Conservation (phyloP, 2,797 vertebrate genomes). For the Takifugu rubripes region DNA sequence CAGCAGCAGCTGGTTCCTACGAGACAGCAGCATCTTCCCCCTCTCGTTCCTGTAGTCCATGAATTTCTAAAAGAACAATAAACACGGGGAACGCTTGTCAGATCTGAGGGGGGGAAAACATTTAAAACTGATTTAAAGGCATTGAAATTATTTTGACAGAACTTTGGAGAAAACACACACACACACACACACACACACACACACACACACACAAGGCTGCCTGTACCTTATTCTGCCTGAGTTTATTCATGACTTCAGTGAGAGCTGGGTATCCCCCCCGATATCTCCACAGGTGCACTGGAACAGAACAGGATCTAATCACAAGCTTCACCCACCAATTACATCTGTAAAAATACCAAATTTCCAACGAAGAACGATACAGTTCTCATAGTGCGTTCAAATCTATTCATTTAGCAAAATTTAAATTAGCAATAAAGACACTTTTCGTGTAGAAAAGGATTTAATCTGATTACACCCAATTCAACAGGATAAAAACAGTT, state of each 20-base stretch:
- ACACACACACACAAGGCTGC: slow-evolving; percentile 7
- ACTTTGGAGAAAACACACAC: neutral
- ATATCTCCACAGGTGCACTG: slow-evolving; percentile 96
- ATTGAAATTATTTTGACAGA: neutral
- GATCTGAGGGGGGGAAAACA: too few relatives aligned
- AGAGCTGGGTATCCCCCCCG: slow-evolving; percentile 96
- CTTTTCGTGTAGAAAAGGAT: neutral
- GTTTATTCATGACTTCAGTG: slow-evolving; percentile 98
- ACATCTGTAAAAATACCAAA: too few relatives aligned
- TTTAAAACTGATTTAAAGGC: too few relatives aligned
- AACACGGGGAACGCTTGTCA: too few relatives aligned
- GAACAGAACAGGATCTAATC: slow-evolving; percentile 54
- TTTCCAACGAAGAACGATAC: too few relatives aligned
- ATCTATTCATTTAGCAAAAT: too few relatives aligned
- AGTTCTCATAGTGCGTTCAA: too few relatives aligned
- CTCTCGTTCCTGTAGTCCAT: slow-evolving; percentile 84
- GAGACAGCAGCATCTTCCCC: slow-evolving; percentile 91
- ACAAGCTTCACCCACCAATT: too few relatives aligned
- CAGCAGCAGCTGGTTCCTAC: slow-evolving; percentile 90
- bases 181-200: too few relatives aligned
- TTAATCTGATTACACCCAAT: neutral
- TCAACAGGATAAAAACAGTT: neutral
- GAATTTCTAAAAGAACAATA: slow-evolving; percentile 76
- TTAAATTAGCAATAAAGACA: too few relatives aligned
- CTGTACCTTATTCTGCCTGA: slow-evolving; percentile 89